These are phyloP conservation scores for Heterodera schachtii DNA, from an alignment of 1,140 invertebrate species.

Conservation along the genomic window DNA sequence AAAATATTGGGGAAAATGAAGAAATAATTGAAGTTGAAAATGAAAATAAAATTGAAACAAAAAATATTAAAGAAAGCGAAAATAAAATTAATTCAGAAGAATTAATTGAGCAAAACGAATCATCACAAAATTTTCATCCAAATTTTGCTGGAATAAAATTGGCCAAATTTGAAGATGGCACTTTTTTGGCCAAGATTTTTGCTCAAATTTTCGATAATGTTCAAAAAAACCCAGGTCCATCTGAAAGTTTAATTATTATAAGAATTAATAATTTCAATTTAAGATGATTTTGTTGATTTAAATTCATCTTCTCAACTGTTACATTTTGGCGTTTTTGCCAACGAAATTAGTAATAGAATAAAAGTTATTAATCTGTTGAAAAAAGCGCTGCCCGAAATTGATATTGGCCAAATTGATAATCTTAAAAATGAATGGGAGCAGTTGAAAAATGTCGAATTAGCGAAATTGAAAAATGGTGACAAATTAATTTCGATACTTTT, in stretches of 20 bases:
- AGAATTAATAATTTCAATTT: background rate
- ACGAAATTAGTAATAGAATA: background rate
- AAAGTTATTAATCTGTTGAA: background rate
- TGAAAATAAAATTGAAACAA: too few relatives aligned
- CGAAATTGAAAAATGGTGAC: background rate
- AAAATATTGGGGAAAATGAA: too few relatives aligned
- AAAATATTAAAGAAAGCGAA: too few relatives aligned
- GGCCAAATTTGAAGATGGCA: background rate
- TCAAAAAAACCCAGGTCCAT: background rate
- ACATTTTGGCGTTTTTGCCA: background rate
- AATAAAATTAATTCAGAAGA: too few relatives aligned
- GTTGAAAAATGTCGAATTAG: background rate
- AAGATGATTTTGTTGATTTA: too few relatives aligned
- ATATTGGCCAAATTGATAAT: background rate
- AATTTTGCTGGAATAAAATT: background rate
- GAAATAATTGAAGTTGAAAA: too few relatives aligned
- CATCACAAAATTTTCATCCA: background rate
- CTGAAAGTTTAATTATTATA: background rate
- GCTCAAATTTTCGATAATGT: background rate
- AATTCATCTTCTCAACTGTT: background rate
- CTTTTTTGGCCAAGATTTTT: background rate
- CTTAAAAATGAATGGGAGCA: background rate
- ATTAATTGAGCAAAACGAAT: too few relatives aligned
- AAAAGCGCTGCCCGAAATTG: background rate
- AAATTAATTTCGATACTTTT: background rate